These are phyloP conservation scores for Cochlearius cochlearius DNA, from an alignment of 2,113 vertebrate genomes.

Conservation along the genomic window DNA sequence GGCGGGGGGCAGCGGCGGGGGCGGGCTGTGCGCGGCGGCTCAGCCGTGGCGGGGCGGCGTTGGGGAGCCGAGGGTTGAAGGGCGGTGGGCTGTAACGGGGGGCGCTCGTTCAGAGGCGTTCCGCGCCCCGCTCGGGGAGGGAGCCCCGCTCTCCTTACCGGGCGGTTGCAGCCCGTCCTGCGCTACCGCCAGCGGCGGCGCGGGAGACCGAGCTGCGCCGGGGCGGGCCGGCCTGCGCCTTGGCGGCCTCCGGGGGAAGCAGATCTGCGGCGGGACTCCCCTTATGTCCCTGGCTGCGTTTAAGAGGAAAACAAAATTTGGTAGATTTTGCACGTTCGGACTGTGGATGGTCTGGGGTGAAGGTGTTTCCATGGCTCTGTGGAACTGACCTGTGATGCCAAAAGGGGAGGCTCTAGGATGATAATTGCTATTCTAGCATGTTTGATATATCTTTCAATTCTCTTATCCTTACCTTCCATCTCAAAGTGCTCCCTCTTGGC, in stretches of 20 bases:
- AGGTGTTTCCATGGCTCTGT: no score
- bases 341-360: no score
- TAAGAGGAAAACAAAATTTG: background rate
- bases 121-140: background rate
- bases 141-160: fast-evolving
- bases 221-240: background rate
- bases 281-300: fast-evolving
- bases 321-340: background rate
- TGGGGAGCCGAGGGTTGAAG: fast-evolving
- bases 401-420: background rate
- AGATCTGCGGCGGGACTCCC: fast-evolving
- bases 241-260: background rate
- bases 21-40: fast-evolving
- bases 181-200: fast-evolving
- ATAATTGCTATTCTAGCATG: fast-evolving
- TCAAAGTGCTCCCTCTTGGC: background rate
- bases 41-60: fast-evolving
- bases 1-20: fast-evolving
- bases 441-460: background rate
- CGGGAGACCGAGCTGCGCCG: no score
- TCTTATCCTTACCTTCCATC: no score
- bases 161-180: background rate
- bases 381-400: background rate
- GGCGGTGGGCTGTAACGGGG: fast-evolving
- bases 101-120: fast-evolving